Percentiles rank a stretch among this genome's conserved stretches.
Conservation (phyloP, 2,888 invertebrate species). For the Herminia tarsipennalis region DNA sequence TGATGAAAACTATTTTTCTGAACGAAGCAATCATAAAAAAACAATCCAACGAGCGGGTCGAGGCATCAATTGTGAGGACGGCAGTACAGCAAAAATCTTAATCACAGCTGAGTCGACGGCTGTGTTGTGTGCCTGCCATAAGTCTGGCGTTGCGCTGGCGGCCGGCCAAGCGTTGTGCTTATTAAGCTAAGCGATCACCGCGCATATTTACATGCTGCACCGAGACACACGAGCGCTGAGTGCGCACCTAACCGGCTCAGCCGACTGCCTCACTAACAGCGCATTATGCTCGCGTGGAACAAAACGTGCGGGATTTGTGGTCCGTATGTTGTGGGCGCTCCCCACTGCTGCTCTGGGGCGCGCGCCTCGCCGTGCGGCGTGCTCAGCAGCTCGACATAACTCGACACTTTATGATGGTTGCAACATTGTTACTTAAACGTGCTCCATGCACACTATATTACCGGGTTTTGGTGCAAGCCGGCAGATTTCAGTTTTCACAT, state of each 20-base stretch:
- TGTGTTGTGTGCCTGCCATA: conserved; percentile 45
- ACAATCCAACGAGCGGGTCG: conserved; percentile 17
- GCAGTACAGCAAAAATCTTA: conserved; percentile 58
- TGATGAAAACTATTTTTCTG: conserved; percentile 31
- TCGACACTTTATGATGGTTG: conserved; percentile 34
- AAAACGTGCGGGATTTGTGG: conserved; percentile 12
- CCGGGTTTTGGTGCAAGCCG: conserved; percentile 15
- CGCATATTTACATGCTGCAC: conserved; percentile 43
- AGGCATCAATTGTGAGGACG: conserved; percentile 30
- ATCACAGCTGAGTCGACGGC: conserved; percentile 57
- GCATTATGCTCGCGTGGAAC: conserved; percentile 4
- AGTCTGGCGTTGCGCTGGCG: conserved; percentile 20
- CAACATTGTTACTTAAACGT: conserved; percentile 34
- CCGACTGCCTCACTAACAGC: conserved; percentile 2
- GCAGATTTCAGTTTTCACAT: conserved; percentile 26
- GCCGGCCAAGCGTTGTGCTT: conserved; percentile 46
- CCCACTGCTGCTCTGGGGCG: too few species aligned
- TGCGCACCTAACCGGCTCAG: conserved; percentile 15
- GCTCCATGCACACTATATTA: conserved; percentile 12
- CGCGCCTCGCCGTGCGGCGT: conserved; percentile 1
- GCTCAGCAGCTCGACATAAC: conserved; percentile 25
- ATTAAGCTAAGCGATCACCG: conserved; percentile 62
- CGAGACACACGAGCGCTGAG: conserved; percentile 22
- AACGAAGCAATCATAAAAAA: conserved; percentile 32
- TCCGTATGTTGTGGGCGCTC: too few species aligned